phyloP scores from a whole-genome alignment of 2,888 invertebrate species.

The Melinaea marsaeus region DNA sequence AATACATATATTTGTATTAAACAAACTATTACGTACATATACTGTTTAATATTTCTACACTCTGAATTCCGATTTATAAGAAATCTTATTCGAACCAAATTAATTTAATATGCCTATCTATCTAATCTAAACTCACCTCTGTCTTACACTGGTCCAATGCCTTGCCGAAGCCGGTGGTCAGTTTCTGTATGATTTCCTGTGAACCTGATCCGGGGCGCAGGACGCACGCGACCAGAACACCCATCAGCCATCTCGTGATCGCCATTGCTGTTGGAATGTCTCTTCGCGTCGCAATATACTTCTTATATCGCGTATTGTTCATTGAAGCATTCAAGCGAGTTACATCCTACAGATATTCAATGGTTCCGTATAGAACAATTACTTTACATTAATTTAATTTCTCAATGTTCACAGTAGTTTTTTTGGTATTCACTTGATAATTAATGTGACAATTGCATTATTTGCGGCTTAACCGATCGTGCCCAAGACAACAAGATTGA shows the following conservation, averaged over 20 bases:
- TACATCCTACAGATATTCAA: background rate
- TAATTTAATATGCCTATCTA: background rate
- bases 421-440: background rate
- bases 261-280: slow-evolving; percentile 39
- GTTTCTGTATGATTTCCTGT: slow-evolving; percentile 53
- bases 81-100: background rate
- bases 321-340: background rate
- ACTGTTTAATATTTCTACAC: too few species aligned
- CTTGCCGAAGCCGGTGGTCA: slow-evolving; percentile 50
- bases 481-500: too few species aligned
- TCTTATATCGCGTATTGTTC: slow-evolving; percentile 11
- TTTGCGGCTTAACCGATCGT: too few species aligned
- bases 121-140: slow-evolving; percentile 46
- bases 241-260: slow-evolving; percentile 40
- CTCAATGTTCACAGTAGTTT: background rate
- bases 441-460: too few species aligned
- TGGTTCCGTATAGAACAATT: background rate
- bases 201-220: slow-evolving; percentile 37
- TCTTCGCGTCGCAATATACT: background rate
- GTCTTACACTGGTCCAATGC: slow-evolving; percentile 53
- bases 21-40: too few species aligned
- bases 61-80: background rate
- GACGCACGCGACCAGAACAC: slow-evolving; percentile 27
- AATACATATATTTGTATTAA: too few species aligned
- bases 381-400: background rate